Evolutionary conservation across 2,113 vertebrate species (phyloP).

Genomic region (Pampusana beccarii): DNA sequence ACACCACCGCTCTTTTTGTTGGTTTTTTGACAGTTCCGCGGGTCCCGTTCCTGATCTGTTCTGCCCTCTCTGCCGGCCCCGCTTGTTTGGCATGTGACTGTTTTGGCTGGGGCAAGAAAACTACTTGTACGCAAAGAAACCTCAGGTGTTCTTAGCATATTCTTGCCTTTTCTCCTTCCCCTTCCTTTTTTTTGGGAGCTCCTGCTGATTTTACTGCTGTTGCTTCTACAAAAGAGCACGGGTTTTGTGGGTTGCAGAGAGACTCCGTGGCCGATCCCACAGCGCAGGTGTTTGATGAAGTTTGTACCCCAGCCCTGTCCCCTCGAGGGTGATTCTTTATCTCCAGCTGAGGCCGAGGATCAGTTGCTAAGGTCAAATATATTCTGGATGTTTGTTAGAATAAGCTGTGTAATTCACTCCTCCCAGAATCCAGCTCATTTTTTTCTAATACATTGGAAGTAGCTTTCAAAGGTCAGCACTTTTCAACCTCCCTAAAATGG

Average conservation of each 20-base stretch:
- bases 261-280: background rate
- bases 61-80: background rate
- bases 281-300: background rate
- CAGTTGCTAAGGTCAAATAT: background rate
- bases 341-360: background rate
- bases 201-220: background rate
- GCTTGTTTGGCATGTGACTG: background rate
- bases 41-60: background rate
- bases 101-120: background rate
- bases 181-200: background rate
- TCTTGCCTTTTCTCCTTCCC: fast-evolving
- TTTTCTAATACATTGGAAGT: background rate
- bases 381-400: background rate
- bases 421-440: background rate
- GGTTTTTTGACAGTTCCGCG: background rate
- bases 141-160: background rate
- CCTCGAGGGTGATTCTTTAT: too few species aligned
- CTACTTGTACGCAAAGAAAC: background rate
- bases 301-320: background rate
- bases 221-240: background rate
- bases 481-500: background rate
- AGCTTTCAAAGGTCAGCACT: background rate
- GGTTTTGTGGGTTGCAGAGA: background rate
- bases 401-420: background rate
- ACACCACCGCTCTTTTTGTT: background rate